Percentiles rank a stretch among this genome's conserved stretches.
These are phyloP conservation scores for Heliconius aoede DNA, from an alignment of 2,888 invertebrate genomes.

Conservation along the genomic window DNA sequence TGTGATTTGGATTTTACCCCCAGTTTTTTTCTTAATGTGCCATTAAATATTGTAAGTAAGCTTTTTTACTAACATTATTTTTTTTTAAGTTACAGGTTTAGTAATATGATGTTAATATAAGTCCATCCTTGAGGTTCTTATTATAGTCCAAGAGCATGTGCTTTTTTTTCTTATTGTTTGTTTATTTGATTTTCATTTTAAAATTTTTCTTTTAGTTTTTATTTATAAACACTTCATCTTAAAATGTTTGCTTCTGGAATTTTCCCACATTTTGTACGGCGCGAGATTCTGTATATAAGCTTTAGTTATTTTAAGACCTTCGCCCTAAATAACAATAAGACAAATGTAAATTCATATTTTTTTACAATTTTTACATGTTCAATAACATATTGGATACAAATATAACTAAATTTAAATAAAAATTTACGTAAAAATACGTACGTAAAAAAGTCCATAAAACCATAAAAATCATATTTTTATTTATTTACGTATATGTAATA, in stretches of 20 bases:
- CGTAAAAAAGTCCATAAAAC: not conserved
- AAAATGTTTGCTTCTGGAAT: not conserved
- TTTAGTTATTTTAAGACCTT: constrained; percentile 14
- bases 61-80: constrained; percentile 52
- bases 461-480: not conserved
- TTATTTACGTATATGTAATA: not conserved
- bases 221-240: not conserved
- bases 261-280: not conserved
- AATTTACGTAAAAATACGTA: no score
- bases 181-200: not conserved
- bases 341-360: not conserved
- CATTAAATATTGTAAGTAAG: constrained; percentile 75
- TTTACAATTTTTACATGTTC: not conserved
- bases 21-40: constrained; percentile 67
- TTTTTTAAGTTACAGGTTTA: not conserved
- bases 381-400: not conserved
- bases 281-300: not conserved
- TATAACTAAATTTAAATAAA: not conserved
- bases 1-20: constrained; percentile 67
- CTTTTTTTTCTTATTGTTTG: not conserved
- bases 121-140: not conserved
- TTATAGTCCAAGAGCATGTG: constrained; percentile 19
- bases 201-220: not conserved
- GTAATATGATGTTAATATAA: not conserved
- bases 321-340: not conserved